A percentile compares a stretch with the other conserved stretches of the same genome.
Conservation (phyloP, 2,888 invertebrate genomes). For the Trachelus troglodyta region DNA sequence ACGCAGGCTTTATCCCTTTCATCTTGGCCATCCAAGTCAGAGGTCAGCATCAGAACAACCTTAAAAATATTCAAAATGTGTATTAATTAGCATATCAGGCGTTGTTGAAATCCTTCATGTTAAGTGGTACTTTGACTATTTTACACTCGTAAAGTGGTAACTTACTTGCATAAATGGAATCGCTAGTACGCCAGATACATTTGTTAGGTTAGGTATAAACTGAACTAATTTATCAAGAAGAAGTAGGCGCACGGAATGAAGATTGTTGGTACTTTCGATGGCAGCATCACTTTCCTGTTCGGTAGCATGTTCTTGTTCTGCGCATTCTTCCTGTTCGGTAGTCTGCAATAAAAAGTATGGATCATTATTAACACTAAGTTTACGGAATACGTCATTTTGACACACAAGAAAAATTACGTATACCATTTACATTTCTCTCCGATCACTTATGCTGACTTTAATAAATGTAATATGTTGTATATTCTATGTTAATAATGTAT, state of each 20-base stretch:
- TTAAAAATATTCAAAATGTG: conserved; percentile 47
- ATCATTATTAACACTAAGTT: background rate
- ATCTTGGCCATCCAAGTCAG: conserved; percentile 87
- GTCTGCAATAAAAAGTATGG: conserved; percentile 29
- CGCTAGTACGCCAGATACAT: conserved; percentile 84
- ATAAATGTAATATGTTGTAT: too few relatives aligned
- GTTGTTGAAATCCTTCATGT: background rate
- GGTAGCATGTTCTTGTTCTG: conserved; percentile 53
- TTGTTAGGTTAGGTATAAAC: conserved; percentile 80
- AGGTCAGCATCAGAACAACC: conserved; percentile 89
- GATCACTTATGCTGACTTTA: too few relatives aligned
- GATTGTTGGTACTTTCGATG: conserved; percentile 67
- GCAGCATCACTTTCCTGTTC: conserved; percentile 63
- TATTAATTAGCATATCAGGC: conserved; percentile 1
- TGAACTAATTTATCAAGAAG: conserved; percentile 82
- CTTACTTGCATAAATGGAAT: conserved; percentile 92
- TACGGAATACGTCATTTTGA: too few relatives aligned
- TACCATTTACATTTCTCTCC: too few relatives aligned
- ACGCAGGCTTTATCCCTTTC: conserved; percentile 83
- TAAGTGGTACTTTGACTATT: background rate
- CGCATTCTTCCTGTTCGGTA: conserved; percentile 51
- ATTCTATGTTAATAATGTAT: too few relatives aligned
- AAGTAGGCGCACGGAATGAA: conserved; percentile 77
- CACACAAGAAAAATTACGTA: too few relatives aligned
- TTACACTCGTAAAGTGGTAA: background rate